A percentile compares a stretch with the other conserved stretches of the same genome.
Conservation (phyloP, 1,140 invertebrate species). For the Ylistrum balloti region DNA sequence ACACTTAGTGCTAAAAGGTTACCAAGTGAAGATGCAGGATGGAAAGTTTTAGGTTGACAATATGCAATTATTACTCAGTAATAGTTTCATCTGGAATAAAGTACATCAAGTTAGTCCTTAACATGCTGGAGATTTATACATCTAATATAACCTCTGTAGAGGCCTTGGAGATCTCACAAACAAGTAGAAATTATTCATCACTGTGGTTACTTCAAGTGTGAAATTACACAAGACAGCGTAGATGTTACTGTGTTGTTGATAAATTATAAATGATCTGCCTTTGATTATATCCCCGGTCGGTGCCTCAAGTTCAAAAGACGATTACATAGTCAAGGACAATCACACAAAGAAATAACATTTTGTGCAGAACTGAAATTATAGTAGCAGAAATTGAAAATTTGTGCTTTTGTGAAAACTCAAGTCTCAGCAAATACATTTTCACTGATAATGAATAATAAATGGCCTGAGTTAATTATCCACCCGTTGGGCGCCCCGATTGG, state of each 20-base stretch:
- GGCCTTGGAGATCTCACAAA: not conserved
- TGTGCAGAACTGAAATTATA: not conserved
- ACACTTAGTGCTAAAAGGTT: not conserved
- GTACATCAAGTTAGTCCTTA: not conserved
- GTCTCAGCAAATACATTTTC: not conserved
- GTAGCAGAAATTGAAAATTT: not conserved
- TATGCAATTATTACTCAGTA: not conserved
- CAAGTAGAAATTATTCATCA: not conserved
- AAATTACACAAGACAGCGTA: constrained; percentile 5
- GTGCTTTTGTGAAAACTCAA: not conserved
- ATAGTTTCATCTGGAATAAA: not conserved
- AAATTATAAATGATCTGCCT: constrained; percentile 14
- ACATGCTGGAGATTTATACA: not conserved
- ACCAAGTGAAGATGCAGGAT: not conserved
- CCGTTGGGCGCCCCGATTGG: not conserved
- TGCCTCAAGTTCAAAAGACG: not conserved
- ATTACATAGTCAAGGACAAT: not conserved
- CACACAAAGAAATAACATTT: not conserved
- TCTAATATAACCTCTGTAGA: not conserved
- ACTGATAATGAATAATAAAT: constrained; percentile 11
- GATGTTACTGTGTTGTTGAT: not conserved
- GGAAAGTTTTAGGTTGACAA: no score
- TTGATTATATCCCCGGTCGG: not conserved
- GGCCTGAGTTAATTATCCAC: not conserved
- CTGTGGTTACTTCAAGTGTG: constrained; percentile 10